Base-by-base conservation (phyloP, 1,140 invertebrate species). In the Sipha flava region DNA sequence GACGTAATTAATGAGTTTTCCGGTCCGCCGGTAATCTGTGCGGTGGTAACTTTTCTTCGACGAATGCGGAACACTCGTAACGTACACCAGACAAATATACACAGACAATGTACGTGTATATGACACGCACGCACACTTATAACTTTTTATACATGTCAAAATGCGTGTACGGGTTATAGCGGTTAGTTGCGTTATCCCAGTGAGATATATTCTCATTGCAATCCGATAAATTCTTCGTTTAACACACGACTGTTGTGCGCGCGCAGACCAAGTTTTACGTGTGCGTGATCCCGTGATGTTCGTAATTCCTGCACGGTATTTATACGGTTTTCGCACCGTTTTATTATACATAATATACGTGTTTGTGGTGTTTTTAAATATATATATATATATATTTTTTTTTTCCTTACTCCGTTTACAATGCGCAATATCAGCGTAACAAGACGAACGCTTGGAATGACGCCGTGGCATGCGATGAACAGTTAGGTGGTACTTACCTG, bases 401-500 rank as follows among this genome's bases (percentile, higher is more conserved):
- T 73, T 37, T 73, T 54, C 47, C 72, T 54, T 34, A 34, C 6
- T 72, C 6, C 26, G 23, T 31, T 34, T n/a, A 72, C 66, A 6
- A 4, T 52, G 10, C 31, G 16, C 12, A 9, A 34, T 62, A 62
- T n/a, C 37, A 37, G 9, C 12, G 21, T 21, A 40, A 23, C 34
- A n/a, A 66, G 34, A 40, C n/a, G n/a, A 23, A 23, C 12, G 59
- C 18, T 64, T 34, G 62, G 34, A 68, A 68, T 26, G 66, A 68
- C 23, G 23, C 7, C 40, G 31, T 9, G 12, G 31, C 64, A 45
- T 26, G 66, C 23, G 23, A 45, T 68, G 23, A 68, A 68, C 66
- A 29, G 37, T 68, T 43, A 64, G 31, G 52, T 37, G 72, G 14
- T 77, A 77, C 72, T 77, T 77, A 77, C 72, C 72, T 77, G 49